phyloP scores from a whole-genome alignment of 2,888 invertebrate species.

The Fragum whitleyi region DNA sequence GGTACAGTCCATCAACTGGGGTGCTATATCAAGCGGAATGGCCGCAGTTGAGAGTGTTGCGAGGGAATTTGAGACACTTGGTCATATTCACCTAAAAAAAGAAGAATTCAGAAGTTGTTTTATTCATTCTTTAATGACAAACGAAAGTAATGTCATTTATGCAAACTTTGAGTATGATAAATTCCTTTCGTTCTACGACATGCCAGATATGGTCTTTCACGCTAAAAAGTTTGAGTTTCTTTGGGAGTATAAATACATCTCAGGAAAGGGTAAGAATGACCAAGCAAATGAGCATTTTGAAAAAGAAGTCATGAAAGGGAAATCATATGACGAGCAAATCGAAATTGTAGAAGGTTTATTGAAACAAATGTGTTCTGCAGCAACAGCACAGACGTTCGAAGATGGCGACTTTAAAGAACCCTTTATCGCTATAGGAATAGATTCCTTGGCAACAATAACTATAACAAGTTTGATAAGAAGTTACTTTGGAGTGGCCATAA shows the following conservation, averaged over 20 bases:
- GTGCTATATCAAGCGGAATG: constrained; percentile 67
- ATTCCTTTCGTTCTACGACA: neutral
- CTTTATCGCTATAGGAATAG: constrained; percentile 1
- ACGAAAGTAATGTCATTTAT: neutral
- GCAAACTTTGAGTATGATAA: constrained; percentile 5
- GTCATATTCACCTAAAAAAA: neutral
- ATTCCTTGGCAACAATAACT: constrained; percentile 2
- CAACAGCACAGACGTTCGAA: neutral
- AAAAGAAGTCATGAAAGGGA: neutral
- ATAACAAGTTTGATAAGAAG: neutral
- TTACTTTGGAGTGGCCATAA: neutral
- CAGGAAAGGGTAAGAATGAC: no score
- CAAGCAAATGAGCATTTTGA: neutral
- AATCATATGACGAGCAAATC: neutral
- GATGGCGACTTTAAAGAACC: neutral
- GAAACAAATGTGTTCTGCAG: neutral
- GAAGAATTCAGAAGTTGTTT: constrained; percentile 31
- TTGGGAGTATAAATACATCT: neutral
- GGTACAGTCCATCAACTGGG: constrained; percentile 73
- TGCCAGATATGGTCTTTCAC: neutral
- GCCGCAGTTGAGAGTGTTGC: constrained; percentile 20
- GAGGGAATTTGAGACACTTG: neutral
- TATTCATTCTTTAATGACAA: neutral
- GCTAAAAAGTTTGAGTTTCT: constrained; percentile 4
- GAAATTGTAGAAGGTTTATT: neutral